Conservation (phyloP, 2,797 vertebrate genomes). For the Avahi laniger region DNA sequence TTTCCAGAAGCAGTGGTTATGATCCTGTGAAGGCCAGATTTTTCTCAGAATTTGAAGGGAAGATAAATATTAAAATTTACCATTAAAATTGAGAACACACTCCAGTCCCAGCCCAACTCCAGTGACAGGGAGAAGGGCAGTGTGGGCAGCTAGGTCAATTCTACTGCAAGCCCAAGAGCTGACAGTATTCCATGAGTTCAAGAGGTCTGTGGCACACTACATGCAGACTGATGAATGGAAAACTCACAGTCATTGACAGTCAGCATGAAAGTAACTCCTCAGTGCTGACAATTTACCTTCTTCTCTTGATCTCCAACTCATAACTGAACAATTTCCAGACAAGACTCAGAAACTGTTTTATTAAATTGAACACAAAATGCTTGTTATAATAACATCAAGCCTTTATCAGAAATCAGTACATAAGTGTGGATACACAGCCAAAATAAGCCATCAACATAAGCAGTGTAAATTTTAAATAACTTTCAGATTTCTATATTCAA, state of each 20-base stretch:
- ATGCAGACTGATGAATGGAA: neutral
- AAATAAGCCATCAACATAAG: constrained; percentile 61
- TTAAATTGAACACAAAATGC: constrained; percentile 72
- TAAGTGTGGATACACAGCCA: constrained; percentile 67
- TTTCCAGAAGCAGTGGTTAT: neutral
- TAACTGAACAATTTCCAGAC: constrained; percentile 4
- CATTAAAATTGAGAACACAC: neutral
- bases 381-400: constrained; percentile 59
- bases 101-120: neutral
- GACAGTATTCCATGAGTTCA: neutral
- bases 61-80: neutral
- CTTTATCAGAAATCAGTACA: constrained; percentile 62
- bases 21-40: neutral
- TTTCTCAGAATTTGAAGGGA: constrained; percentile 43
- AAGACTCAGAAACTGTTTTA: constrained; percentile 66
- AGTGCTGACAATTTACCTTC: neutral
- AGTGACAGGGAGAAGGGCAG: neutral
- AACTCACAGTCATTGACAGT: neutral
- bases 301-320: constrained; percentile 37
- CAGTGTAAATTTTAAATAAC: constrained; percentile 71
- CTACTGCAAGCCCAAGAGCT: neutral
- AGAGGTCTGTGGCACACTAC: neutral
- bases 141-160: neutral
- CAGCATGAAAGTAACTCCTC: neutral
- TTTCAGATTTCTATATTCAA: constrained; percentile 62